A percentile compares a stretch with the other conserved stretches of the same genome.
Conservation (phyloP, 2,888 invertebrate species). For the Ochropacha duplaris region DNA sequence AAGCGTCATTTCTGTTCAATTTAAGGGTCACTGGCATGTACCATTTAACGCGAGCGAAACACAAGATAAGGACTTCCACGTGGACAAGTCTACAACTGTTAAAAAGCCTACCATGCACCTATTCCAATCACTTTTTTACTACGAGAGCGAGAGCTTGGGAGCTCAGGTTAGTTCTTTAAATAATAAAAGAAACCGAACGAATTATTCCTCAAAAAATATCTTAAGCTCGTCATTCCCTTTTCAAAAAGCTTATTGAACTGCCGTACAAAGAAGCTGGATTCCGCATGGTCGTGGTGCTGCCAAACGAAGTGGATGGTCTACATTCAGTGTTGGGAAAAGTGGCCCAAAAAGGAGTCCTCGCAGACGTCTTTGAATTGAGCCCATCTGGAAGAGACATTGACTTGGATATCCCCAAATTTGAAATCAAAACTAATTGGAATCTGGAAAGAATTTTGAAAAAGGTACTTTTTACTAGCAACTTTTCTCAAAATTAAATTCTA, state of each 20-base stretch:
- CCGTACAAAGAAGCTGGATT: conserved; percentile 55
- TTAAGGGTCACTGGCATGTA: conserved; percentile 56
- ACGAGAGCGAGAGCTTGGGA: conserved; percentile 40
- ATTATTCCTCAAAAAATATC: not conserved
- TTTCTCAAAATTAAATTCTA: not conserved
- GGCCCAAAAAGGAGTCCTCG: conserved; percentile 39
- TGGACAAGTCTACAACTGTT: conserved; percentile 32
- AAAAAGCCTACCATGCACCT: conserved; percentile 56
- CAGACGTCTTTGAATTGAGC: conserved; percentile 40
- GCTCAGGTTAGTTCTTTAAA: conserved; percentile 36
- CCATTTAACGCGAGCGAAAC: conserved; percentile 48
- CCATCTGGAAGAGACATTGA: conserved; percentile 35
- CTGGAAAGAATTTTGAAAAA: conserved; percentile 49
- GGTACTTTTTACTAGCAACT: conserved; percentile 23
- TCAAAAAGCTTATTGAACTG: conserved; percentile 52
- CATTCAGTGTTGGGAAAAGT: conserved; percentile 46
- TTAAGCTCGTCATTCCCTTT: not conserved
- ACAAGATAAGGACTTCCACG: conserved; percentile 47
- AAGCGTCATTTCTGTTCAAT: not conserved
- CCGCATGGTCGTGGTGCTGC: conserved; percentile 58
- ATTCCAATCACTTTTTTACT: conserved; percentile 38
- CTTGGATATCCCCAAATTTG: conserved; percentile 54
- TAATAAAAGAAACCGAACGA: not conserved
- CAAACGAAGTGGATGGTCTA: conserved; percentile 51
- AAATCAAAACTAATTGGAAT: conserved; percentile 43